Base-by-base conservation (phyloP, 2,888 invertebrate genomes). In the Andrena marginata region DNA sequence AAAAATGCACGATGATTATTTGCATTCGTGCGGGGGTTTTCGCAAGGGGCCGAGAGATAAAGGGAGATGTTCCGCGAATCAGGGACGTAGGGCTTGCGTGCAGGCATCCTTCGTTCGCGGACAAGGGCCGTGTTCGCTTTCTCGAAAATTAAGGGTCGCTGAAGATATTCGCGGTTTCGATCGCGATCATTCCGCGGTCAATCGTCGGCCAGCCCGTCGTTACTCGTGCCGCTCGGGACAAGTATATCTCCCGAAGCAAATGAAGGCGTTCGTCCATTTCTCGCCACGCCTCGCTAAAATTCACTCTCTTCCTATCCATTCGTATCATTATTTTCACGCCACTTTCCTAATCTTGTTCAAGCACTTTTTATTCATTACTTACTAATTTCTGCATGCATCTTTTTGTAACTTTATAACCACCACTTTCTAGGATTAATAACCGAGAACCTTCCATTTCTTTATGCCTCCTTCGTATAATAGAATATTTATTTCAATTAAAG, bases 121-220 rank as follows among this genome's bases (percentile, higher is more conserved):
- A 74, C 56, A 68, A 33, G 29, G 6, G 26, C 49, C 42, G 42
- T 26, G 59, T 33, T 20, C 65, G 78, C 81, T 81, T 81, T 81
- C 81, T 51, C 81, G 78, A 74, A 78, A 78, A 81, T 78, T 65
- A 70, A 74, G 78, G 74, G 48, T 69, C 71, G 62, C 73, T 74
- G 78, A 54, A 74, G 62, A 74, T 74, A 70, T 78, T 74, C 69
- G 70, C 63, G 78, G 78, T 54, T 81, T 65, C 51, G 70, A 78
- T 81, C 70, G 51, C 65, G 54, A 62, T 78, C 74, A 67, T 78
- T 74, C 62, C 74, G 74, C 65, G 65, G 62, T 49, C 69, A 33
- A 26, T 51, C 70, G 65, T 70, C 62, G 73, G 49, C 60, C 60
- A 74, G 78, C 74, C 70, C 65, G 78, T 78, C 73, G 70, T 81